A percentile compares a stretch with the other conserved stretches of the same genome.
These are phyloP conservation scores for Paradoxurus hermaphroditus DNA, from an alignment of 2,113 vertebrate species.

Conservation along the genomic window DNA sequence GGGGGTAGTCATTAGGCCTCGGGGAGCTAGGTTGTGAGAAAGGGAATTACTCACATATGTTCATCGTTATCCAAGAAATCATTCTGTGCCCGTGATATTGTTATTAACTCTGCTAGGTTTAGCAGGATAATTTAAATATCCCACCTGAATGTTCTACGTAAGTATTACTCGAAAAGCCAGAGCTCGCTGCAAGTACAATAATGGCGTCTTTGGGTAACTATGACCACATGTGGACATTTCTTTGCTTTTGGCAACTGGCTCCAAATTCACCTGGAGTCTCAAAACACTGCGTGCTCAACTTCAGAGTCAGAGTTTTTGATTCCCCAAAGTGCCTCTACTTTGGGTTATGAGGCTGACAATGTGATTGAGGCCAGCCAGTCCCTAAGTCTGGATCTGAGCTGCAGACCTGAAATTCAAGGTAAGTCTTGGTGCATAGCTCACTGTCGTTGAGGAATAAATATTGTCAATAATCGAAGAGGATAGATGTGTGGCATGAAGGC, in stretches of 20 bases:
- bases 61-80: neutral
- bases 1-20: neutral
- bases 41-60: neutral
- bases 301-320: neutral
- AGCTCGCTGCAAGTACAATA: neutral
- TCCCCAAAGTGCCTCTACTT: neutral
- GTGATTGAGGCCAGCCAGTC: neutral
- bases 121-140: neutral
- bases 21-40: neutral
- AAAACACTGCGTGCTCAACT: neutral
- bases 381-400: neutral
- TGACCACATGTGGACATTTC: neutral
- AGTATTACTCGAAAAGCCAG: neutral
- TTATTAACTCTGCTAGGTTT: conserved; percentile 20
- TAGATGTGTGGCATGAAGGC: neutral
- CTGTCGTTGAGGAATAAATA: neutral
- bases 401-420: neutral
- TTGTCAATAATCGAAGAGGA: neutral
- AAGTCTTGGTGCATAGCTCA: neutral
- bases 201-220: neutral
- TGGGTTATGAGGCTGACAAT: neutral
- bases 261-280: neutral
- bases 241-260: neutral
- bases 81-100: neutral
- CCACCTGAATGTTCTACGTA: neutral